Evolutionary conservation across 2,797 vertebrate genomes (phyloP).

Genomic region (Eidolon dupreanum): DNA sequence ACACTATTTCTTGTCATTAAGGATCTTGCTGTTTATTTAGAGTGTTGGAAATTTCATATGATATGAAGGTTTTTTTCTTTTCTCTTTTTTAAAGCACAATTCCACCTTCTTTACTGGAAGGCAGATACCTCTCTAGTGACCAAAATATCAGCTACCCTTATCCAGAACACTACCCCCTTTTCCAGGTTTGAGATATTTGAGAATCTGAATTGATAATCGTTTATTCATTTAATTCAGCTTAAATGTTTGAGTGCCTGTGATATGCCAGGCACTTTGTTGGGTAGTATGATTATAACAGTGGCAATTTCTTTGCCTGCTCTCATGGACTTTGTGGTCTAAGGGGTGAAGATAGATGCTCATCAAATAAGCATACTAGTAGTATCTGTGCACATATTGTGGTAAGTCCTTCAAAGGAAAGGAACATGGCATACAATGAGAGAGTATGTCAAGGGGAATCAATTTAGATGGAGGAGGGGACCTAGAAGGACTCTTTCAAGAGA

Average conservation of each 20-base stretch:
- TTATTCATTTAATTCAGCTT: background rate
- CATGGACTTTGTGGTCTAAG: background rate
- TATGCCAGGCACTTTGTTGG: background rate
- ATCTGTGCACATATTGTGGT: background rate
- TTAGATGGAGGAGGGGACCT: background rate
- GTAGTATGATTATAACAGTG: background rate
- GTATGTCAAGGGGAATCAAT: background rate
- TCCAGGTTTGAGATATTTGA: background rate
- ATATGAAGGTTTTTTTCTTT: background rate
- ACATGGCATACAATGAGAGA: background rate
- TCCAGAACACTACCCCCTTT: background rate
- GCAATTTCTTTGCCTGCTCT: background rate
- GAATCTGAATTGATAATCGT: background rate
- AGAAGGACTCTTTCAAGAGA: background rate
- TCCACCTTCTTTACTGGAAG: background rate
- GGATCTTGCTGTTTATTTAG: background rate
- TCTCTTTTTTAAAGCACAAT: background rate
- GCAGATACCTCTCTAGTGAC: background rate
- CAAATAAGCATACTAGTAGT: background rate
- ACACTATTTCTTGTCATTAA: background rate
- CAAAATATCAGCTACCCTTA: background rate
- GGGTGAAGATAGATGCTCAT: background rate
- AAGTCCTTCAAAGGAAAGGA: background rate
- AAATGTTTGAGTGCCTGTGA: background rate
- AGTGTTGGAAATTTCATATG: background rate